A percentile compares a stretch with the other conserved stretches of the same genome.
Evolutionary conservation across 1,140 invertebrate species (phyloP).

Genomic region (Drosophila saltans): DNA sequence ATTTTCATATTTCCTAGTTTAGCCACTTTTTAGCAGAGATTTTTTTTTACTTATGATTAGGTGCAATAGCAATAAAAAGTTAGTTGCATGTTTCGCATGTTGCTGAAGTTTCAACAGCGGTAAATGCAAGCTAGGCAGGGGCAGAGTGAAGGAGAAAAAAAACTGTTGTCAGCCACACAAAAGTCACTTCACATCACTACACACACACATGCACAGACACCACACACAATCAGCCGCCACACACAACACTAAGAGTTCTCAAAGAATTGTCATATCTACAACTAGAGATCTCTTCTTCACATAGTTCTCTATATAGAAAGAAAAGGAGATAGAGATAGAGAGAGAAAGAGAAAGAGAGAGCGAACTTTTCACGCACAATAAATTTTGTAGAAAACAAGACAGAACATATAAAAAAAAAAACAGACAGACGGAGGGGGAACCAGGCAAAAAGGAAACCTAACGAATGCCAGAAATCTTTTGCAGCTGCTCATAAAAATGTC

Average conservation of each 20-base stretch:
- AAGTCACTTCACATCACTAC: slow-evolving; percentile 47
- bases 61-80: slow-evolving; percentile 6
- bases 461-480: slow-evolving; percentile 65
- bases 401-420: slow-evolving; percentile 22
- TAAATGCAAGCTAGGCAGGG: background rate
- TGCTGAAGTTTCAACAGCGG: slow-evolving; percentile 7
- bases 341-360: background rate
- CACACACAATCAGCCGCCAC: background rate
- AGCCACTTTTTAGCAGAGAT: background rate
- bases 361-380: slow-evolving; percentile 70
- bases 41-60: background rate
- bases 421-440: background rate
- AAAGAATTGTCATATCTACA: slow-evolving; percentile 44
- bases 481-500: slow-evolving; percentile 78
- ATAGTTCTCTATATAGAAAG: background rate
- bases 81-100: slow-evolving; percentile 13
- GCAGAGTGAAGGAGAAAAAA: slow-evolving; percentile 18
- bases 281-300: slow-evolving; percentile 26
- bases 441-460: slow-evolving; percentile 24
- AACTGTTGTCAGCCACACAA: slow-evolving; percentile 23
- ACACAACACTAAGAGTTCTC: slow-evolving; percentile 38
- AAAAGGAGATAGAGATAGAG: background rate
- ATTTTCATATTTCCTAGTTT: no score
- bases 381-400: slow-evolving; percentile 69
- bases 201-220: background rate